A percentile compares a stretch with the other conserved stretches of the same genome.
Evolutionary conservation across 2,888 invertebrate species (phyloP).

Genomic region (Mycalesis mineus): DNA sequence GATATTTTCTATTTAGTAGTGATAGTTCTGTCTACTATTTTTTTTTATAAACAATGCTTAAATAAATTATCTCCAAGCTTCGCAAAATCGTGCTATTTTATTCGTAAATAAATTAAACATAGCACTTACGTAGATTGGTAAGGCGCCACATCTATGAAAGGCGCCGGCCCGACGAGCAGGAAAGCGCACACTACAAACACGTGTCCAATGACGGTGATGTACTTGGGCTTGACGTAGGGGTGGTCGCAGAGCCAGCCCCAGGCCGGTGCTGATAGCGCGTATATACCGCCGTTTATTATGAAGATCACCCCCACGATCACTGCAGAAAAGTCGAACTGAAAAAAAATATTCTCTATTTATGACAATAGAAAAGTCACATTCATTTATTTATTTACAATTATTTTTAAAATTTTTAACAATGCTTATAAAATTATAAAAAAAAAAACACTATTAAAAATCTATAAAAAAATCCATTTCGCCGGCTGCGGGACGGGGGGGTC

Average conservation of each 20-base stretch:
- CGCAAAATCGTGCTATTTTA: too few species aligned
- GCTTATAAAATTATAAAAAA: too few species aligned
- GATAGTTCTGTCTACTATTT: too few species aligned
- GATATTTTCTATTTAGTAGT: too few species aligned
- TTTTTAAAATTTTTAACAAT: too few species aligned
- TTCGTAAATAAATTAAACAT: background rate
- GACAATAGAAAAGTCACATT: too few species aligned
- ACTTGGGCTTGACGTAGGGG: slow-evolving; percentile 80
- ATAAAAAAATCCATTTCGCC: too few species aligned
- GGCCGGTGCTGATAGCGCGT: slow-evolving; percentile 86
- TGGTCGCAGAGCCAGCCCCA: slow-evolving; percentile 91
- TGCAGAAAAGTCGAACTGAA: slow-evolving; percentile 82
- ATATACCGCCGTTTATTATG: slow-evolving; percentile 88
- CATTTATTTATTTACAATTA: too few species aligned
- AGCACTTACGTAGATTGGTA: slow-evolving; percentile 67
- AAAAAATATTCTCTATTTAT: background rate
- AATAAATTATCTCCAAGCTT: too few species aligned
- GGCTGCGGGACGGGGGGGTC: too few species aligned
- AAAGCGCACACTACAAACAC: slow-evolving; percentile 83
- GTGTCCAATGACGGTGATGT: slow-evolving; percentile 83
- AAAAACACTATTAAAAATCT: too few species aligned
- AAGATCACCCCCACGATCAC: slow-evolving; percentile 88
- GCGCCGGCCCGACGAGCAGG: slow-evolving; percentile 87
- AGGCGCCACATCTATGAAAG: slow-evolving; percentile 79
- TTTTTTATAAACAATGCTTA: too few species aligned